Conservation (phyloP, 1,140 invertebrate genomes). For the Tribolium castaneum region DNA sequence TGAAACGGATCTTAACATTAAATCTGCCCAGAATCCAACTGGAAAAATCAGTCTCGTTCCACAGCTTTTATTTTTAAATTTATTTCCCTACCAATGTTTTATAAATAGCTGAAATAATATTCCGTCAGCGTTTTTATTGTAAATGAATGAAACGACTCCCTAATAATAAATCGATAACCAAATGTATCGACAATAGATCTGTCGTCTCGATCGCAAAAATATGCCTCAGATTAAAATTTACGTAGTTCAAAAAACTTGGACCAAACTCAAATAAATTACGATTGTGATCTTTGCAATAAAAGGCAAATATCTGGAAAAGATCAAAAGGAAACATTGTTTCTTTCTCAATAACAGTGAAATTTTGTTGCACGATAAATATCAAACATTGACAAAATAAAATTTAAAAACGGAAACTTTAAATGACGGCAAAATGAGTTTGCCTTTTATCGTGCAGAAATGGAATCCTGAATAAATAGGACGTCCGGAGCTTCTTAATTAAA, state of each 20-base stretch:
- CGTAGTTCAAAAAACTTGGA: not conserved
- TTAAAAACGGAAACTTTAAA: too few relatives aligned
- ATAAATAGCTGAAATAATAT: not conserved
- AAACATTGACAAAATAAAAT: too few relatives aligned
- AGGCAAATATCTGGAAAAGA: too few relatives aligned
- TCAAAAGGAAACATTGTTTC: too few relatives aligned
- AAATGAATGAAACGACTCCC: too few relatives aligned
- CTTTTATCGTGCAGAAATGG: too few relatives aligned
- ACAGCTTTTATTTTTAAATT: slow-evolving; percentile 13
- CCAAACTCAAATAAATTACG: not conserved
- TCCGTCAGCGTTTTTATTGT: too few relatives aligned
- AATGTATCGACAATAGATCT: not conserved
- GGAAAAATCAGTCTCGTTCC: not conserved
- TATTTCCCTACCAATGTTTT: not conserved
- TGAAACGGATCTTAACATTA: slow-evolving; percentile 22
- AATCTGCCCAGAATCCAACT: not conserved
- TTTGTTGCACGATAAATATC: too few relatives aligned
- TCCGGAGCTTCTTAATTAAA: too few relatives aligned
- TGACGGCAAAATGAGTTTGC: too few relatives aligned
- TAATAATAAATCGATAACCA: not conserved
- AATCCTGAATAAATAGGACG: too few relatives aligned
- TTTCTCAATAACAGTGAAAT: too few relatives aligned
- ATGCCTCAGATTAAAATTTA: not conserved
- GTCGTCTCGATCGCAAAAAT: not conserved
- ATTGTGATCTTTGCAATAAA: not conserved